A percentile compares a stretch with the other conserved stretches of the same genome.
phyloP scores from a whole-genome alignment of 2,888 invertebrate genomes.

The Trissolcus brochymenae region DNA sequence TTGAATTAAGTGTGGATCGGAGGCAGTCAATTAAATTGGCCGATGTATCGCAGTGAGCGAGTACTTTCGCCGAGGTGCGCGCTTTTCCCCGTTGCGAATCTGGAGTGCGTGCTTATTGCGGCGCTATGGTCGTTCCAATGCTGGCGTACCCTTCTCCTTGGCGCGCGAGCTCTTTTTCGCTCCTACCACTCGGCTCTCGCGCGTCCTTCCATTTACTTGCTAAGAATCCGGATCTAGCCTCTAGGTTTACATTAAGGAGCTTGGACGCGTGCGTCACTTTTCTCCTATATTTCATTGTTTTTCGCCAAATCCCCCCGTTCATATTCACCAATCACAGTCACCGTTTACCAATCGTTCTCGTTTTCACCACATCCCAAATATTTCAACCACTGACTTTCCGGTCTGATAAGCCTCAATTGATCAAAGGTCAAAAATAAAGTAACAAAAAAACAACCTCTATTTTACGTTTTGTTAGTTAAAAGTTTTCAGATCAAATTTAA shows the following conservation, averaged over 20 bases:
- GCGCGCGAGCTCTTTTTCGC: slow-evolving; percentile 39
- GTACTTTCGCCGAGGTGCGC: slow-evolving; percentile 71
- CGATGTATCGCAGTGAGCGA: slow-evolving; percentile 61
- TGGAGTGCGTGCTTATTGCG: slow-evolving; percentile 58
- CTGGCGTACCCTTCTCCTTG: slow-evolving; percentile 52
- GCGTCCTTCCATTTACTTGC: slow-evolving; percentile 50
- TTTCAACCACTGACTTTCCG: too few relatives aligned
- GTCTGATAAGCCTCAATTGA: neutral
- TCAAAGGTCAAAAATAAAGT: neutral
- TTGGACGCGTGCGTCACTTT: slow-evolving; percentile 40
- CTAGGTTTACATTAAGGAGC: slow-evolving; percentile 74
- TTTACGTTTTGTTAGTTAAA: too few relatives aligned
- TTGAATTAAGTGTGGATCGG: slow-evolving; percentile 1
- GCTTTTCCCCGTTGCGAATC: slow-evolving; percentile 66
- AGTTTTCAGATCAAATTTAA: too few relatives aligned
- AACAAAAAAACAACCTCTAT: too few relatives aligned
- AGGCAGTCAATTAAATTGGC: slow-evolving; percentile 37
- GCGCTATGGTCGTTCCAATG: slow-evolving; percentile 35
- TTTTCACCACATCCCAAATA: slow-evolving; percentile 8
- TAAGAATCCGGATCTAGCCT: slow-evolving; percentile 75
- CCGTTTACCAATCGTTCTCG: neutral
- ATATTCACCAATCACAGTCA: slow-evolving; percentile 19
- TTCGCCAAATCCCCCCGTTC: slow-evolving; percentile 22
- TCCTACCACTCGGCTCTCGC: slow-evolving; percentile 35
- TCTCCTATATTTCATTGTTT: slow-evolving; percentile 45